These are phyloP conservation scores for Platygyra sinensis DNA, from an alignment of 64 coral and sea anemone genomes.

Conservation along the genomic window DNA sequence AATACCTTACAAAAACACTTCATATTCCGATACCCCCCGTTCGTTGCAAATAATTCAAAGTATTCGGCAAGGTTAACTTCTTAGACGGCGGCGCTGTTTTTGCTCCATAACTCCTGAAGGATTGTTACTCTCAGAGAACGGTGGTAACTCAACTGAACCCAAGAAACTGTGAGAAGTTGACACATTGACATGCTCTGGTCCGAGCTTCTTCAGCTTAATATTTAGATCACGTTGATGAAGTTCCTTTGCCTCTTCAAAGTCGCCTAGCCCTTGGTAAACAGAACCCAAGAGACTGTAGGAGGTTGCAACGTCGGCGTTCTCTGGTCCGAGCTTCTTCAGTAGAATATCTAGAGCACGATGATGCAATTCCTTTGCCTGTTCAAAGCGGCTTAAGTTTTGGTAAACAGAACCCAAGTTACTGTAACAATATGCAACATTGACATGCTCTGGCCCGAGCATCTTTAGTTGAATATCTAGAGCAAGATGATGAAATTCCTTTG, in stretches of 20 bases:
- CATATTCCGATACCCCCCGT: too few relatives aligned
- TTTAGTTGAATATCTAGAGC: not conserved
- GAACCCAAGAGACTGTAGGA: not conserved
- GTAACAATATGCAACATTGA: conserved; percentile 16
- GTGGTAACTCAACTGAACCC: too few relatives aligned
- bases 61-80: too few relatives aligned
- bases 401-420: conserved; percentile 3
- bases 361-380: not conserved
- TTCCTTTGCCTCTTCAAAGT: conserved; percentile 19
- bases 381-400: not conserved
- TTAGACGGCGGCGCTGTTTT: too few relatives aligned
- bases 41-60: too few relatives aligned
- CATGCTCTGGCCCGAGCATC: not conserved
- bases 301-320: not conserved
- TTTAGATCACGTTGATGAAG: too few relatives aligned
- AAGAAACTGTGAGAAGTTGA: too few relatives aligned
- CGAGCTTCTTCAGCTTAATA: too few relatives aligned
- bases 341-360: not conserved
- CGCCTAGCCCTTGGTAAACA: not conserved
- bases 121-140: too few relatives aligned
- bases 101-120: too few relatives aligned
- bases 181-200: too few relatives aligned
- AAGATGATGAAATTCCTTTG: not conserved
- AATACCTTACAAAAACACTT: too few relatives aligned
- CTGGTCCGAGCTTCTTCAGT: not conserved